These are phyloP conservation scores for Lanistes nyassanus DNA, from an alignment of 1,140 invertebrate genomes.

Conservation along the genomic window DNA sequence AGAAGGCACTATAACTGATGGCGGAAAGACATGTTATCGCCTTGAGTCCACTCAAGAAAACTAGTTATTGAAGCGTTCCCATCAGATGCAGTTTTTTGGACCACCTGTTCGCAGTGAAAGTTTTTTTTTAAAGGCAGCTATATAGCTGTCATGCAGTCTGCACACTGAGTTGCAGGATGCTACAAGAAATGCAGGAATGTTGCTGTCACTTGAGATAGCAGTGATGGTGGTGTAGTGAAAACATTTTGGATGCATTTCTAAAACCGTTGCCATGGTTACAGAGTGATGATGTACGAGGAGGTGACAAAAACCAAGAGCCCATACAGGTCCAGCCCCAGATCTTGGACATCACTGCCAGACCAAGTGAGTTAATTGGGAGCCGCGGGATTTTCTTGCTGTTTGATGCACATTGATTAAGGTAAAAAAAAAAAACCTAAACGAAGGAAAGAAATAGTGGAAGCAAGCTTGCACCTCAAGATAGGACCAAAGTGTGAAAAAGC, in stretches of 20 bases:
- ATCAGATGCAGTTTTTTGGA: no score
- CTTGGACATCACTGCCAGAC: constrained; percentile 80
- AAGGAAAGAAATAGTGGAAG: no score
- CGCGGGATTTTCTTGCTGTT: no score
- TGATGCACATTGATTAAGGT: no score
- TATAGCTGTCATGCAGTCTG: not conserved
- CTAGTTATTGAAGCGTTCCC: no score
- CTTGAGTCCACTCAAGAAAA: no score
- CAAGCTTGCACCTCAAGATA: not conserved
- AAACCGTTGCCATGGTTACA: constrained; percentile 38
- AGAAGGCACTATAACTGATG: no score
- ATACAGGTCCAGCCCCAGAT: constrained; percentile 87
- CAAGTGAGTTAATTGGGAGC: constrained; percentile 78
- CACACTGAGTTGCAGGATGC: not conserved
- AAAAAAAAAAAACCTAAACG: no score
- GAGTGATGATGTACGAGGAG: constrained; percentile 48
- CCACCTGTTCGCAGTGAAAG: no score
- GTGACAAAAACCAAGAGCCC: constrained; percentile 69
- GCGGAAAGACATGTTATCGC: no score
- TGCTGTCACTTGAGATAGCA: not conserved
- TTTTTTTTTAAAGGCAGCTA: not conserved
- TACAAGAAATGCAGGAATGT: not conserved
- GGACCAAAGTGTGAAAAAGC: not conserved
- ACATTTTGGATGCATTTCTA: constrained; percentile 32
- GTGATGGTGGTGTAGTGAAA: not conserved